Percentiles rank a stretch among this genome's conserved stretches.
These are phyloP conservation scores for Ciconia stormi DNA, from an alignment of 2,113 vertebrate genomes.

Conservation along the genomic window DNA sequence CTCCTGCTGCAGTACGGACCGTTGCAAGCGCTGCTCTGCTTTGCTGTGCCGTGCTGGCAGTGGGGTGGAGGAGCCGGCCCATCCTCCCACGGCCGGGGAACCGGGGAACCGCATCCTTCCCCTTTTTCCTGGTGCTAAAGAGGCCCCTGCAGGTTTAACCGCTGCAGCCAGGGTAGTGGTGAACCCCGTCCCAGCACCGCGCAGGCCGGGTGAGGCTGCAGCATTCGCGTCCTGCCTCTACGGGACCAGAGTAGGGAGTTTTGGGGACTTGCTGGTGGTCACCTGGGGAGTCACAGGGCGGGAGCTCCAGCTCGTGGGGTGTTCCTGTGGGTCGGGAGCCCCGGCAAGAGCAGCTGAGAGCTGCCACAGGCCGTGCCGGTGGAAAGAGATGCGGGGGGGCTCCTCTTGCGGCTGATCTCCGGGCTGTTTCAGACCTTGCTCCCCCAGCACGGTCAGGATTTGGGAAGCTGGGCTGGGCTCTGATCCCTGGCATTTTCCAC, in stretches of 20 bases:
- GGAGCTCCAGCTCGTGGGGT: background rate
- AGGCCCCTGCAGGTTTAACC: background rate
- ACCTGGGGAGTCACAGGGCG: too few species aligned
- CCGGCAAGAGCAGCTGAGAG: background rate
- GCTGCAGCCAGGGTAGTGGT: background rate
- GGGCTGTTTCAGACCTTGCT: fast-evolving
- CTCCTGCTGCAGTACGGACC: background rate
- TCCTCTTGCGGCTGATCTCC: background rate
- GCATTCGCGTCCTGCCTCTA: fast-evolving
- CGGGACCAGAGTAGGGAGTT: background rate
- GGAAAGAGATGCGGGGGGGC: background rate
- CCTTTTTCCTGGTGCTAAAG: background rate
- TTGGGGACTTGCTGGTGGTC: background rate
- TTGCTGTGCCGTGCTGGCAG: fast-evolving
- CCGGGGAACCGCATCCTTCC: background rate
- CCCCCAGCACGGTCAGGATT: fast-evolving
- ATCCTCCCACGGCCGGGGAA: background rate
- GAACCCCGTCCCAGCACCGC: background rate
- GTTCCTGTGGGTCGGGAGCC: background rate
- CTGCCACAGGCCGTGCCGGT: background rate
- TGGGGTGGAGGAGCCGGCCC: background rate
- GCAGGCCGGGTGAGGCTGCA: background rate
- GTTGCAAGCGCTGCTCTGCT: fast-evolving
- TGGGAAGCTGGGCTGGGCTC: background rate
- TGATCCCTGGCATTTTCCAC: background rate